phyloP scores from a whole-genome alignment of 2,113 vertebrate species.

The Rutilus rutilus region DNA sequence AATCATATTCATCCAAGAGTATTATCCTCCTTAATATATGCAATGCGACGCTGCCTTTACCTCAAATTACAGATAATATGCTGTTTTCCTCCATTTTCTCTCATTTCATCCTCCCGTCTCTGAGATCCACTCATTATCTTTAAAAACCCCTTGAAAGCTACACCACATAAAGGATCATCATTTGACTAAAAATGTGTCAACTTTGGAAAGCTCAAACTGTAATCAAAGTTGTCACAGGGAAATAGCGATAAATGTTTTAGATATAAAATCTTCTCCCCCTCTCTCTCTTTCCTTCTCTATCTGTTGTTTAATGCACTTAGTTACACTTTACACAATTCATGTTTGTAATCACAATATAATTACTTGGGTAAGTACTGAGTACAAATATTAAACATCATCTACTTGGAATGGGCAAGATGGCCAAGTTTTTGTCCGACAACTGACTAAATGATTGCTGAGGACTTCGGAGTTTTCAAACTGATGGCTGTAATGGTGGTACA shows the following conservation, averaged over 20 bases:
- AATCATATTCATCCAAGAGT: slow-evolving; percentile 22
- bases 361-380: background rate
- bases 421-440: background rate
- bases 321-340: background rate
- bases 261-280: background rate
- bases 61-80: slow-evolving; percentile 39
- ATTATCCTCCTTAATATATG: slow-evolving; percentile 23
- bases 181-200: background rate
- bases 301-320: background rate
- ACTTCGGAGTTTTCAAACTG: background rate
- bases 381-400: background rate
- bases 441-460: background rate
- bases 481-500: background rate
- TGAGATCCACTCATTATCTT: slow-evolving; percentile 1
- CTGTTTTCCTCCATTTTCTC: slow-evolving; percentile 1
- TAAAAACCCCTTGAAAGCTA: slow-evolving; percentile 1
- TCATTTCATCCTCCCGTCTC: background rate
- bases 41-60: background rate
- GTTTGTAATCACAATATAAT: background rate
- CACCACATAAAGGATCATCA: background rate
- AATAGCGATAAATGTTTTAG: background rate
- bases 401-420: background rate
- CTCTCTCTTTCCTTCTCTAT: background rate
- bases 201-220: slow-evolving; percentile 6
- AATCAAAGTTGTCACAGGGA: slow-evolving; percentile 3